Percentiles rank a stretch among this genome's conserved stretches.
Evolutionary conservation across 92 coral and sea anemone genomes (phyloP).

Genomic region (Porites evermanni): DNA sequence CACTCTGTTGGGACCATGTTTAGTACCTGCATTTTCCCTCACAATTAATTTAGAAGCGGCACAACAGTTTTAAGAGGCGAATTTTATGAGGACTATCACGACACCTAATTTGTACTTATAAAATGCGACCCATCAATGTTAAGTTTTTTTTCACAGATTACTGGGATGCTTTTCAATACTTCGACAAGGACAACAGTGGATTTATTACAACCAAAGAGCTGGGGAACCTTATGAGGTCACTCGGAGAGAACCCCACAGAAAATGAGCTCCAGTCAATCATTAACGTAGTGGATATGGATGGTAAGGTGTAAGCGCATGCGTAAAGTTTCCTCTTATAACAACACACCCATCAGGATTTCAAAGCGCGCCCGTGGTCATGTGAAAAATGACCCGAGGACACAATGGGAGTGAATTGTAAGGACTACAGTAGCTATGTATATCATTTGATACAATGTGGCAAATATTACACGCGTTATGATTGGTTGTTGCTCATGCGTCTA

Average conservation of each 20-base stretch:
- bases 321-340: background rate
- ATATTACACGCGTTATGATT: no score
- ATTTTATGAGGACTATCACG: background rate
- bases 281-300: conserved; percentile 81
- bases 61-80: no score
- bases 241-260: conserved; percentile 88
- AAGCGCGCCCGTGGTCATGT: background rate
- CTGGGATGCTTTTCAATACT: conserved; percentile 82
- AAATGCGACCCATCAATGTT: background rate
- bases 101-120: background rate
- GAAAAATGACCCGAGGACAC: background rate
- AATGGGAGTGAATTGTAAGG: background rate
- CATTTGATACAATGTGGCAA: no score
- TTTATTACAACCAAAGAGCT: conserved; percentile 81
- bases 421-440: no score
- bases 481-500: no score
- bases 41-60: no score
- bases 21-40: no score
- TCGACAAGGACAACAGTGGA: conserved; percentile 87
- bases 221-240: conserved; percentile 84
- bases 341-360: background rate
- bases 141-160: conserved; percentile 46
- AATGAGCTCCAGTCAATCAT: conserved; percentile 76
- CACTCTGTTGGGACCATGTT: no score
- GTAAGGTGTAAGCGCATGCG: conserved; percentile 28